Base-by-base conservation (phyloP, 2,888 invertebrate species). In the Diaperis boleti region DNA sequence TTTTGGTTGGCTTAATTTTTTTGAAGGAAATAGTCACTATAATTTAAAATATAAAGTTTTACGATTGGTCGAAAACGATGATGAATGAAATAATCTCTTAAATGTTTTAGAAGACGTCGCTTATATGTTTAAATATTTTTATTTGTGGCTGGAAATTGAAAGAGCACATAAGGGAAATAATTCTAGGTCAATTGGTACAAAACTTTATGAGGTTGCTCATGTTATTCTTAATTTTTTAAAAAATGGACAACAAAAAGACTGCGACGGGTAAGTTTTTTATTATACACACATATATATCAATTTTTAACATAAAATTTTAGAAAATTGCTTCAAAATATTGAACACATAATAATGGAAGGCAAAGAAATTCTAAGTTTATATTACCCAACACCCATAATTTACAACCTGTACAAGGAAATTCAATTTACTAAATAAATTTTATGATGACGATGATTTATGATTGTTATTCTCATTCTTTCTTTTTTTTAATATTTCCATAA, bases 71-170 rank as follows among this genome's bases (percentile, higher is more conserved):
- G n/a, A n/a, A n/a, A n/a, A n/a, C n/a, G n/a, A n/a, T n/a, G n/a
- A n/a, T n/a, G n/a, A n/a, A n/a, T n/a, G n/a, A n/a, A n/a, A n/a
- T n/a, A n/a, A n/a, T n/a, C n/a, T n/a, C n/a, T n/a, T n/a, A n/a
- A n/a, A 14, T n/a, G n/a, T n/a, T n/a, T n/a, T 42, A 76, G 77
- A 74, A 11, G 74, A 77, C 59, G 72, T 73, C 0, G 72, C 75
- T 67, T 73, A 74, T 65, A 76, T 77, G 74, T 75, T 75, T 54
- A 76, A 74, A 61, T 78, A 76, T 67, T 78, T 77, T 59, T 73
- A 77, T 57, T 66, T 74, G 11, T 78, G 76, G 76, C 60, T 78
- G 17, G 74, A 76, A 60, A 74, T 74, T 64, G 75, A 76, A 59
- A 77, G 75, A 50, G 73, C 73, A 1, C 69, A 75, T 39, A 50